These are phyloP conservation scores for Drosophila orena DNA, from an alignment of 1,140 invertebrate species.

Conservation along the genomic window DNA sequence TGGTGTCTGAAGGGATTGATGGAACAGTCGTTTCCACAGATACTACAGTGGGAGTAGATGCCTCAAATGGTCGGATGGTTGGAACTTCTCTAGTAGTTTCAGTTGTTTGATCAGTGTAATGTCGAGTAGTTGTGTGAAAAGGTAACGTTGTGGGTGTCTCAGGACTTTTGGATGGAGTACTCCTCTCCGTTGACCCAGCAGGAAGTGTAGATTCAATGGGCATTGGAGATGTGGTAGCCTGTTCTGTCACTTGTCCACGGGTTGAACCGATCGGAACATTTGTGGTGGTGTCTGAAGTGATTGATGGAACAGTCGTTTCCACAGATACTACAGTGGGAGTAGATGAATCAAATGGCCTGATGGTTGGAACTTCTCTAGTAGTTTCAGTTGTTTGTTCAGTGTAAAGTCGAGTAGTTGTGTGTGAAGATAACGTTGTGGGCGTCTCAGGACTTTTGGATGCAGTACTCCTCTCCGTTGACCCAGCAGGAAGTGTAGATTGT, in stretches of 20 bases:
- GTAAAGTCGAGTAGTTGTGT: background rate
- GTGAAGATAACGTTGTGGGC: too few species aligned
- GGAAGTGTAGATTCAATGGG: too few species aligned
- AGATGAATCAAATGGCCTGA: background rate
- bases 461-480: background rate
- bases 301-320: background rate
- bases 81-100: background rate
- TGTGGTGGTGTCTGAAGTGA: too few species aligned
- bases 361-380: slow-evolving; percentile 3
- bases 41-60: background rate
- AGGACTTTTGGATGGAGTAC: background rate
- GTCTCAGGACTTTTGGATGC: background rate
- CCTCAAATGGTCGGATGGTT: background rate
- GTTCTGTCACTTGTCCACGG: too few species aligned
- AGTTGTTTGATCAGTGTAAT: background rate
- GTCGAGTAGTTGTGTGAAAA: background rate
- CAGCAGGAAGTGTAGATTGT: background rate
- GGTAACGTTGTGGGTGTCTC: background rate
- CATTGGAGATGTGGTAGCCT: too few species aligned
- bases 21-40: background rate
- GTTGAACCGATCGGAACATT: too few species aligned
- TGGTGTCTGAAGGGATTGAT: background rate
- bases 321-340: background rate
- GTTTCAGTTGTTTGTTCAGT: slow-evolving; percentile 15
- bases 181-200: background rate